Evolutionary conservation across 23 tunicate genomes (phyloP), one percentile per base, ranked within the genome.

Genomic region (Diplosoma virens): DNA sequence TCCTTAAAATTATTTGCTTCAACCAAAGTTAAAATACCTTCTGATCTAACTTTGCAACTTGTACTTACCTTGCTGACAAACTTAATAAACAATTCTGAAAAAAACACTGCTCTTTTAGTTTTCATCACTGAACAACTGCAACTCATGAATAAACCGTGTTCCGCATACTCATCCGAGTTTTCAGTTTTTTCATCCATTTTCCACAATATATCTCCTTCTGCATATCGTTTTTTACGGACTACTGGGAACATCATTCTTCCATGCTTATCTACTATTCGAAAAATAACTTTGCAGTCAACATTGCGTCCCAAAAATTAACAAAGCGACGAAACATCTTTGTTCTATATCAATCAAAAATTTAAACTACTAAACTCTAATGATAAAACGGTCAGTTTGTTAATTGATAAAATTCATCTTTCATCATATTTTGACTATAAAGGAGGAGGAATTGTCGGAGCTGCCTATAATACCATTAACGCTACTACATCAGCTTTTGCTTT

Each of bases 371-470:
- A 55, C 25, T 55, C 63, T 55, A 11, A 20, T 20, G 63, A 20
- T 25, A 55, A 55, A 20, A 55, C 63, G 5, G 63, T 55, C 63
- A 55, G 24, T 55, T 55, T 55, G 63, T 55, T 55, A 20, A 55
- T 55, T 55, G 63, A 55, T 55, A 25, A 55, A 55, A 55, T 55
- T 55, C 24, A 55, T 20, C 63, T 55, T 11, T 55, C 63, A 20
- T 16, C 63, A 6, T 55, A 14, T 55, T 55, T 20, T 55, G 21
- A 55, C 24, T 55, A 55, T 25, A 55, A 55, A 55, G 63, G 63
- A 14, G 63, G 63, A 55, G 24, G 24, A 11, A 55, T 55, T 4
- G 63, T 20, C 20, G 63, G 63, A 4, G 63, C 63, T 20, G 63
- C 63, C 21, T 25, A 55, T 55, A 25, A 55, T 55, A 20, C 21